Evolutionary conservation across 2,797 vertebrate species (phyloP), one percentile per base, ranked within the genome.

Genomic region (Myripristis murdjan): DNA sequence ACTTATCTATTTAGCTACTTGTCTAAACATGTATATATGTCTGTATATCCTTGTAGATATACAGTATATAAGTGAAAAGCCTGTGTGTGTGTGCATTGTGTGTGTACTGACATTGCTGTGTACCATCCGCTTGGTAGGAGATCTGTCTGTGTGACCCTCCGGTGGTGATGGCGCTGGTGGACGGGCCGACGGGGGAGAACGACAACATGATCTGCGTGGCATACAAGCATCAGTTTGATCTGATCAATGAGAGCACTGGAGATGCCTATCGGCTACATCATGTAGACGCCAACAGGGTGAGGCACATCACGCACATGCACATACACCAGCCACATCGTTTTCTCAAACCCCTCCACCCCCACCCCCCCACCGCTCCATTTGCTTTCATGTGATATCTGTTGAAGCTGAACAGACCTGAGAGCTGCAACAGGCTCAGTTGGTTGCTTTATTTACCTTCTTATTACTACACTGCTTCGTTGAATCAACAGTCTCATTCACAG

Each of bases 121-220:
- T 28, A 12, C 12, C 7, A 2, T 62, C n/a, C 24, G 28, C 28
- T 28, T 46, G 73, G 3, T 74, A 99, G 98, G 98, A 99, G 90
- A 99, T 99, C 92, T 98, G 97, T 77, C 93, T 99, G 85, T 98
- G 96, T 2, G 98, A 99, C 90, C 91, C 96, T 1, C 97, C 98
- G 0, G 87, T 93, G 55, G 95, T 99, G 88, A 97, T 99, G 97
- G 95, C 98, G 0, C 90, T 99, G 69, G 96, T 99, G 63, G 97
- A 99, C 2, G 97, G 98, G 4, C 97, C 98, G 0, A 96, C 96
- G 0, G 97, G 96, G 28, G 98, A 99, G 67, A 98, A 97, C 4
- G 97, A 98, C 94, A 98, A 99, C 75, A 97, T 97, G 95, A 99
- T 99, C 88, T 99, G 98, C 11, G 98, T 99, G 81, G 98, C 96